Evolutionary conservation across 92 coral and sea anemone genomes (phyloP), one percentile per base, ranked within the genome.

Genomic region (Palythoa grandiflora): DNA sequence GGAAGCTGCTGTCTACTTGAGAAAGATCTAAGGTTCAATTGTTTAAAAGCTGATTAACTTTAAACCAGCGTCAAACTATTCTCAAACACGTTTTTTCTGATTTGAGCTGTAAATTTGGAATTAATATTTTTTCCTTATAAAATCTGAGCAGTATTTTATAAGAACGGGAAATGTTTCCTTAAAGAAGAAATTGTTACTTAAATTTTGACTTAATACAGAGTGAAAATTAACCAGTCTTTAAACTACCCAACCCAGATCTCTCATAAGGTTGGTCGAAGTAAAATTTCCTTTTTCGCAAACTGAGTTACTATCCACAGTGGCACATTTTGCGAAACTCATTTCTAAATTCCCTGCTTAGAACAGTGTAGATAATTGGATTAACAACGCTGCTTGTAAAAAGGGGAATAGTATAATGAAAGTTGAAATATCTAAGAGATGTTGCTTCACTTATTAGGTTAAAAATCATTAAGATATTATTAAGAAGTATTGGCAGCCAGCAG

Each of bases 341-440:
- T 66, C 90, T 71, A 40, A 83, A 55, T 51, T 38, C n/a, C 55
- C 37, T 73, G 80, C 75, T 20, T 39, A 80, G 10, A n/a, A 38
- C 11, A 4, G 73, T 71, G 28, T 79, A 79, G 60, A 79, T 59
- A 8, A 79, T 79, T 9, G 84, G 84, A 14, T 79, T 79, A 6
- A 79, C 68, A n/a, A 38, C 54, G 20, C 84, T 79, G n/a, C 84
- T 79, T 6, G 84, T 40, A 61, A 61, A 79, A 40, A 63, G 35
- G 1, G 84, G 84, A 79, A 79, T 57, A 17, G 72, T 79, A 55
- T 79, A 79, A 38, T 79, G 68, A 16, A 79, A 61, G 51, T 79
- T 79, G 15, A 16, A 61, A 79, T 79, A 79, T 57, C 16, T 40
- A 28, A 79, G 48, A 38, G 73, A 73, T 59, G 73, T n/a, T 60